A percentile compares a stretch with the other conserved stretches of the same genome.
Evolutionary conservation across 2,113 vertebrate genomes (phyloP).

Genomic region (Potamarius usumacintae): DNA sequence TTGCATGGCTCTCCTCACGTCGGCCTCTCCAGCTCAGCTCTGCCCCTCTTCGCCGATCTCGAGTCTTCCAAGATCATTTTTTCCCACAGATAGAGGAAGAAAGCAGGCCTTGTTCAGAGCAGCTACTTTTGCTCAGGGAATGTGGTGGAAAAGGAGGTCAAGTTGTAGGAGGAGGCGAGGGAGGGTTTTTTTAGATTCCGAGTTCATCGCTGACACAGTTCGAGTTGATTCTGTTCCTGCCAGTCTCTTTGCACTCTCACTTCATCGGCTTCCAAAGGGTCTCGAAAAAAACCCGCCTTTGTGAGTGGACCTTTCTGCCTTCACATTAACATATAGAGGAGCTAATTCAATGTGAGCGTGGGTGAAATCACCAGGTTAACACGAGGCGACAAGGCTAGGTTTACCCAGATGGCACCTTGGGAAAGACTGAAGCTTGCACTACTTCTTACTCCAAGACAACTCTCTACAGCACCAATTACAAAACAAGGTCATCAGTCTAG

Average conservation of each 20-base stretch:
- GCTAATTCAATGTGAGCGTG: conserved; percentile 16
- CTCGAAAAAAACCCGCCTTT: not conserved
- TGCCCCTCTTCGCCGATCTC: conserved; percentile 58
- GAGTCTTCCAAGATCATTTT: conserved; percentile 48
- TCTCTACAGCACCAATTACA: conserved; percentile 6
- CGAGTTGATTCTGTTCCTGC: conserved; percentile 15
- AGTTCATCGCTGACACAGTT: conserved; percentile 20
- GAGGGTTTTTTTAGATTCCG: conserved; percentile 3
- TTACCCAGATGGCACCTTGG: conserved; percentile 19
- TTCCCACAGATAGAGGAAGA: conserved; percentile 70
- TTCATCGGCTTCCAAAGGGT: conserved; percentile 2
- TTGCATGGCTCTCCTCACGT: conserved; percentile 48
- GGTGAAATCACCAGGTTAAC: not conserved
- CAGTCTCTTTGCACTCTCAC: not conserved
- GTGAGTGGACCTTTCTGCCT: conserved; percentile 34
- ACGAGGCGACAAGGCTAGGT: not conserved
- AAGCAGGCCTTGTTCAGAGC: conserved; percentile 73
- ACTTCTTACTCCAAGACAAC: conserved; percentile 16
- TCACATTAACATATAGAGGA: conserved; percentile 38
- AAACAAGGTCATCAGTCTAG: conserved; percentile 32
- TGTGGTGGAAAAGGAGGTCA: conserved; percentile 9
- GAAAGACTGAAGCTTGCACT: conserved; percentile 1
- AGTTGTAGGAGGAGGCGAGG: conserved; percentile 1
- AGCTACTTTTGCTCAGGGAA: conserved; percentile 37
- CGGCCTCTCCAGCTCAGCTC: conserved; percentile 43